Evolutionary conservation across 1,140 invertebrate genomes (phyloP).

Genomic region (Rhopalosiphum maidis): DNA sequence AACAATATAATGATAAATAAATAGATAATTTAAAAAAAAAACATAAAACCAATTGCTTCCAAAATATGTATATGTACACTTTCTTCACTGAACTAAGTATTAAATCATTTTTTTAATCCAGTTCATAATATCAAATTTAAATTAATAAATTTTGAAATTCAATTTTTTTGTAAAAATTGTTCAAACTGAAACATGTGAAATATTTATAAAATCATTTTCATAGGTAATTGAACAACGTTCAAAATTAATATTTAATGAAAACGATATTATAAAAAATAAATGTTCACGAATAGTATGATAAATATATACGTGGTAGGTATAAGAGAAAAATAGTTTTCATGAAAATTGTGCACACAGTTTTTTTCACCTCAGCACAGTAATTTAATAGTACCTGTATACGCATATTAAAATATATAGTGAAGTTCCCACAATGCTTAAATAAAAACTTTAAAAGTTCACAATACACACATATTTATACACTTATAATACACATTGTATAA

Average conservation of each 20-base stretch:
- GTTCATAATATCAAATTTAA: not conserved
- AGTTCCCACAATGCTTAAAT: not conserved
- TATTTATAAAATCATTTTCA: not conserved
- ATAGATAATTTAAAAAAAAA: too few relatives aligned
- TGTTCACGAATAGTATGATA: not conserved
- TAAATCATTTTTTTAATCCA: too few relatives aligned
- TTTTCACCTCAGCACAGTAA: not conserved
- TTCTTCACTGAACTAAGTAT: too few relatives aligned
- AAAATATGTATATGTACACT: too few relatives aligned
- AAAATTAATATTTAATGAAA: not conserved
- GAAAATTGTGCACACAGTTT: not conserved
- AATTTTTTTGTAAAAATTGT: not conserved
- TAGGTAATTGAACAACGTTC: not conserved
- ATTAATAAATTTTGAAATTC: not conserved
- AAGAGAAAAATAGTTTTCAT: not conserved
- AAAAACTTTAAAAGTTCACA: not conserved
- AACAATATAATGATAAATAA: too few relatives aligned
- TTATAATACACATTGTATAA: not conserved
- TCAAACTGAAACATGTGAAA: not conserved
- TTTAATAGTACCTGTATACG: not conserved
- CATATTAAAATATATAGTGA: not conserved
- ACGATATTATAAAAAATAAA: not conserved
- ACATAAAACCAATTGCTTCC: too few relatives aligned
- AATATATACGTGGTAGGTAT: not conserved
- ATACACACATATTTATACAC: not conserved